A percentile compares a stretch with the other conserved stretches of the same genome.
Evolutionary conservation across 2,113 vertebrate genomes (phyloP).

Genomic region (Rhea pennata): DNA sequence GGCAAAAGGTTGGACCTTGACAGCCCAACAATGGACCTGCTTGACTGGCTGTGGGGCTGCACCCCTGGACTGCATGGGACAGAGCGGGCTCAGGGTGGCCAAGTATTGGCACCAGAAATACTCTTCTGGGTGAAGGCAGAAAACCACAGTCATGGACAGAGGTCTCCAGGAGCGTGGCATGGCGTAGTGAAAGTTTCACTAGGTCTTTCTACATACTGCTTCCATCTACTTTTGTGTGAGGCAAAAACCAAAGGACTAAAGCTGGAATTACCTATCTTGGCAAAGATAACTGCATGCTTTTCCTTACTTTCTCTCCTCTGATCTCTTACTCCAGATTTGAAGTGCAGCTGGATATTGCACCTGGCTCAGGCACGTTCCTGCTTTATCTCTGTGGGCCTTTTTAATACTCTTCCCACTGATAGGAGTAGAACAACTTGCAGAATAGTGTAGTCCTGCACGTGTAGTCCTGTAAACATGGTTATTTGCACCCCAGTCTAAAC

Average conservation of each 20-base stretch:
- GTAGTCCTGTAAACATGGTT: conserved; percentile 34
- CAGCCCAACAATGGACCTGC: background rate
- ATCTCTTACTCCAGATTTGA: background rate
- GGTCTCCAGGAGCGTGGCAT: background rate
- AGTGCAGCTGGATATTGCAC: background rate
- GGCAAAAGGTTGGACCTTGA: background rate
- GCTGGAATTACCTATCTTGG: background rate
- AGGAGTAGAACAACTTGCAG: background rate
- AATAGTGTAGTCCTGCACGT: background rate
- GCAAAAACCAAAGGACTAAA: background rate
- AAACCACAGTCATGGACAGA: rapidly evolving
- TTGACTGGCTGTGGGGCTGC: rapidly evolving
- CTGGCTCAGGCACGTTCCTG: background rate
- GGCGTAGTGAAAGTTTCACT: background rate
- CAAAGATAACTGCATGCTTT: too few relatives aligned
- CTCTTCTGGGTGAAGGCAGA: background rate
- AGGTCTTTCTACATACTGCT: background rate
- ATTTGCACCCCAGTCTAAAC: background rate
- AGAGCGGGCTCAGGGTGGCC: background rate
- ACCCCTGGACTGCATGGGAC: background rate
- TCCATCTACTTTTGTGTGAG: background rate
- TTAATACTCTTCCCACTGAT: background rate
- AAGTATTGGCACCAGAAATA: rapidly evolving
- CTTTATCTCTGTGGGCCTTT: background rate
- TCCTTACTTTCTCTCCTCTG: rapidly evolving